Evolutionary conservation across 2,797 vertebrate genomes (phyloP).

Genomic region (Micrastur ruficollis): DNA sequence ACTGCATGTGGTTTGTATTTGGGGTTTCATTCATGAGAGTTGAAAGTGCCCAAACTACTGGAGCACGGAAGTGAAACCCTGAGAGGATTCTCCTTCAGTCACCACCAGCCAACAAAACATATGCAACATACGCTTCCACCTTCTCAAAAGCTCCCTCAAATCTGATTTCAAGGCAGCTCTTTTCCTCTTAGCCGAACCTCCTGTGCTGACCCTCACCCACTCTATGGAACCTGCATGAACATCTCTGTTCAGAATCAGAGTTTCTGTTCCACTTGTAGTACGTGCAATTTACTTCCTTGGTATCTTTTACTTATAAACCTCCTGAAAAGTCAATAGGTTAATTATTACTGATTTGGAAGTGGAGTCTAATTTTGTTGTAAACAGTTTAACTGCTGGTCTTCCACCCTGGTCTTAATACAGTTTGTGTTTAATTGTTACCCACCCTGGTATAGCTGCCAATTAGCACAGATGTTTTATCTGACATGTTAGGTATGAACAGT

Average conservation of each 20-base stretch:
- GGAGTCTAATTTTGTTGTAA: slow-evolving; percentile 16
- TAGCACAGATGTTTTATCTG: slow-evolving; percentile 2
- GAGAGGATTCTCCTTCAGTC: not conserved
- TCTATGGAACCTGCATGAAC: not conserved
- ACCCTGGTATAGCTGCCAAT: not conserved
- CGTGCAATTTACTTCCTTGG: not conserved
- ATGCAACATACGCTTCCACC: not conserved
- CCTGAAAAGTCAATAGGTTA: not conserved
- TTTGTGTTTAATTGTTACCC: not conserved
- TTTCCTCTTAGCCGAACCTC: not conserved
- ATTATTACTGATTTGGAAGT: not conserved
- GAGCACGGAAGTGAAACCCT: not conserved
- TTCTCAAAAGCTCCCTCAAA: not conserved
- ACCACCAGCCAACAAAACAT: not conserved
- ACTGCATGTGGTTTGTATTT: slow-evolving; percentile 43
- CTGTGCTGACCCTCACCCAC: accelerated
- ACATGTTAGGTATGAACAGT: not conserved
- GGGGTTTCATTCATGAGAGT: slow-evolving; percentile 22
- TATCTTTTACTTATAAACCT: not conserved
- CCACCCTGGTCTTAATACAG: not conserved
- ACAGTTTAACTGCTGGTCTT: not conserved
- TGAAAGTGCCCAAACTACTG: slow-evolving; percentile 10
- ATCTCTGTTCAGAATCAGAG: not conserved
- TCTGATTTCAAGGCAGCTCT: not conserved
- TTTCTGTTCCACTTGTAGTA: not conserved